Percentiles rank a stretch among this genome's conserved stretches.
phyloP scores from a whole-genome alignment of 2,888 invertebrate species.

The Mesorhabditis belari region DNA sequence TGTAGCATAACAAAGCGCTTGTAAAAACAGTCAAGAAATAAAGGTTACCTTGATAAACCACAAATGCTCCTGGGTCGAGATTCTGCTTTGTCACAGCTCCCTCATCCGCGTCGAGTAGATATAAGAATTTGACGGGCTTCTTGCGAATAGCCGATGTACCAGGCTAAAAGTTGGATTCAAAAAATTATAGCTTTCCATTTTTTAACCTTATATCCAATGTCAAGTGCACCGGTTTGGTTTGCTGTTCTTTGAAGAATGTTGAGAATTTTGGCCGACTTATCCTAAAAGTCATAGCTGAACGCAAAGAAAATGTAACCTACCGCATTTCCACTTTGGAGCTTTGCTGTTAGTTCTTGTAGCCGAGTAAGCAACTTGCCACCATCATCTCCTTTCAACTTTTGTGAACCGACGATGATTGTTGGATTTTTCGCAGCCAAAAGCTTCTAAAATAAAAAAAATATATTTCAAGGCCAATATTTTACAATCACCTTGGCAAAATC shows the following conservation, averaged over 20 bases:
- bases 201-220: constrained; percentile 76
- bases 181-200: too few species aligned
- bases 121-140: constrained; percentile 65
- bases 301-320: background rate
- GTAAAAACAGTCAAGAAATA: too few species aligned
- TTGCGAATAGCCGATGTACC: constrained; percentile 32
- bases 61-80: constrained; percentile 72
- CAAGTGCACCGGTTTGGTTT: constrained; percentile 76
- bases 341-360: constrained; percentile 29
- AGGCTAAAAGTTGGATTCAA: too few species aligned
- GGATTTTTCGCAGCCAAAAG: constrained; percentile 70
- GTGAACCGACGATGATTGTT: constrained; percentile 81
- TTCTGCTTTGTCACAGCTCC: constrained; percentile 70
- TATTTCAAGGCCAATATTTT: background rate
- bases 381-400: constrained; percentile 69
- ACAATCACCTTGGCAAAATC: constrained; percentile 40
- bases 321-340: background rate
- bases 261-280: constrained; percentile 63
- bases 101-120: constrained; percentile 87
- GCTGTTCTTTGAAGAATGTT: constrained; percentile 90
- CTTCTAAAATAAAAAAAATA: constrained; percentile 8
- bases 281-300: too few species aligned
- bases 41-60: constrained; percentile 79
- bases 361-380: constrained; percentile 65
- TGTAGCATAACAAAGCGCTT: too few species aligned